Conservation (phyloP, 2,113 vertebrate genomes). For the Aleadryas rufinucha region DNA sequence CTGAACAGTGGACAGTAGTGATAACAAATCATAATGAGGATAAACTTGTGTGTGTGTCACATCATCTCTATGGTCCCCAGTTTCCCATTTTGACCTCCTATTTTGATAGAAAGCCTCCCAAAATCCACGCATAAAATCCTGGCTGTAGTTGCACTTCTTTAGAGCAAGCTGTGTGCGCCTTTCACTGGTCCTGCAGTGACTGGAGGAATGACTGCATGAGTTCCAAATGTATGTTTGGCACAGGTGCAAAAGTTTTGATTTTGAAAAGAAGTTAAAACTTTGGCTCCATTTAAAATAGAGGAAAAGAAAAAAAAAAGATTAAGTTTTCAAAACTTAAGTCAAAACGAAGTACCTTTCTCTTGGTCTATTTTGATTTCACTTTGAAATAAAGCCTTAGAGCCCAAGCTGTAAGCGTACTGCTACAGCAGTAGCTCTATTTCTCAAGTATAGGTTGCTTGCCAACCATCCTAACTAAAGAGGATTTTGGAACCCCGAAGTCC, state of each 20-base stretch:
- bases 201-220: background rate
- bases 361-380: background rate
- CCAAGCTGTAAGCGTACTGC: background rate
- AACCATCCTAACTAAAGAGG: background rate
- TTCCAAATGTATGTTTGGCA: background rate
- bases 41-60: background rate
- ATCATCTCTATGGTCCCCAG: background rate
- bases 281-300: background rate
- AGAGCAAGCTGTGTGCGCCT: background rate
- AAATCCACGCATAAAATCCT: background rate
- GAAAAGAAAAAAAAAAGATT: fast-evolving
- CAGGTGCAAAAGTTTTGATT: background rate
- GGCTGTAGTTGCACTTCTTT: background rate
- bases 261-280: background rate
- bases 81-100: background rate
- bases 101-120: background rate
- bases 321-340: background rate
- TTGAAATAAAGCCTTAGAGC: background rate
- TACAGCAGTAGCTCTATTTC: background rate
- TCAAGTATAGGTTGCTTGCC: background rate
- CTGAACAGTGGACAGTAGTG: background rate
- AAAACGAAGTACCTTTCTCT: background rate
- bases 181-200: background rate
- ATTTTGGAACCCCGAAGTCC: background rate
- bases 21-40: background rate